phyloP scores from a whole-genome alignment of 2,888 invertebrate genomes.

The Morpho deidamia region DNA sequence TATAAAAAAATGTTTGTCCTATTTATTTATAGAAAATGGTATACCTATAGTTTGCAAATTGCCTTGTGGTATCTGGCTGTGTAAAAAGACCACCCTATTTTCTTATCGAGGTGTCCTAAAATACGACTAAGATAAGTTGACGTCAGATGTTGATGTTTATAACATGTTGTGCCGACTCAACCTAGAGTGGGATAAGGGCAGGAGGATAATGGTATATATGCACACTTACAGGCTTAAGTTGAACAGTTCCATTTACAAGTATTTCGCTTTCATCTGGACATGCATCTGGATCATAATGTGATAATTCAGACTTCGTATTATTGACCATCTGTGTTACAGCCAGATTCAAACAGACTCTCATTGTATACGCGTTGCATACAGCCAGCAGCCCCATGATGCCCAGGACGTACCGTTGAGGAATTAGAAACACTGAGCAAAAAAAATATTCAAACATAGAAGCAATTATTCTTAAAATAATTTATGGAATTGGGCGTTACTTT shows the following conservation, averaged over 20 bases:
- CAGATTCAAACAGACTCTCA: constrained; percentile 84
- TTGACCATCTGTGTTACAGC: constrained; percentile 84
- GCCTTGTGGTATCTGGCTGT: too few species aligned
- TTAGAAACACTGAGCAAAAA: constrained; percentile 74
- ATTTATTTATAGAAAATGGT: too few species aligned
- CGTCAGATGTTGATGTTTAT: too few species aligned
- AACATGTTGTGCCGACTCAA: too few species aligned
- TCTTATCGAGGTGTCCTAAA: too few species aligned
- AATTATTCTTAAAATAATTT: too few species aligned
- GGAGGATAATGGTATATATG: neutral
- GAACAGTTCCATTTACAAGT: constrained; percentile 53
- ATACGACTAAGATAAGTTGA: too few species aligned
- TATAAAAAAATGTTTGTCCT: too few species aligned
- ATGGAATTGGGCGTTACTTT: too few species aligned
- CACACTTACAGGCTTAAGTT: constrained; percentile 51
- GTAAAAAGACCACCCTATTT: too few species aligned
- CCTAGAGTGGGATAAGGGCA: too few species aligned
- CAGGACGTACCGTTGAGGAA: constrained; percentile 84
- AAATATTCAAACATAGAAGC: constrained; percentile 29
- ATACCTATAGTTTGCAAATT: too few species aligned
- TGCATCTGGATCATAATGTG: constrained; percentile 53
- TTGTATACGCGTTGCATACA: constrained; percentile 86
- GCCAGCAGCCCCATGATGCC: constrained; percentile 87
- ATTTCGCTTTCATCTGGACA: constrained; percentile 60
- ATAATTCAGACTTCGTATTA: constrained; percentile 51